A percentile compares a stretch with the other conserved stretches of the same genome.
These are phyloP conservation scores for Leptinotarsa rubiginosa DNA, from an alignment of 2,888 invertebrate genomes.

Conservation along the genomic window DNA sequence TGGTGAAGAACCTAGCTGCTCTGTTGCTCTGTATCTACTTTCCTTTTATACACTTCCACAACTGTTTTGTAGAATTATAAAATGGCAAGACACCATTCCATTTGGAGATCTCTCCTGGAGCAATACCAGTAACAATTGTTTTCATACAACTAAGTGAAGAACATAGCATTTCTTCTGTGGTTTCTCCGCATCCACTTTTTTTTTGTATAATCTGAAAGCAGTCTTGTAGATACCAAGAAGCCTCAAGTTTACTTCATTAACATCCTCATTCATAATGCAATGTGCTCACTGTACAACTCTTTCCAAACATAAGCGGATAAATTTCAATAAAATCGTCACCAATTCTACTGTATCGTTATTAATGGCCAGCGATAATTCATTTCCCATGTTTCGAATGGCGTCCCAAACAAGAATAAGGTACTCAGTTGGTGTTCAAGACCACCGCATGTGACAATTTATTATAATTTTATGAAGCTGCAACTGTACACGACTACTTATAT, in stretches of 20 bases:
- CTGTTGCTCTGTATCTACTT: too few relatives aligned
- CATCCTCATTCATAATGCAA: neutral
- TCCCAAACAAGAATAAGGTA: conserved; percentile 51
- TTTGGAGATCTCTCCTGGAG: too few relatives aligned
- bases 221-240: too few relatives aligned
- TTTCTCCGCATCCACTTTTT: too few relatives aligned
- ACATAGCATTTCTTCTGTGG: too few relatives aligned
- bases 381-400: conserved; percentile 54
- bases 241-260: too few relatives aligned
- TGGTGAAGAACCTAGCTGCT: too few relatives aligned
- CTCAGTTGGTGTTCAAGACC: conserved; percentile 57
- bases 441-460: conserved; percentile 59
- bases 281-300: neutral
- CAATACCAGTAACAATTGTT: too few relatives aligned
- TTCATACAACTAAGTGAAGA: too few relatives aligned
- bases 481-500: conserved; percentile 48
- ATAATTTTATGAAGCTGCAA: conserved; percentile 55
- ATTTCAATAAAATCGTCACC: conserved; percentile 59
- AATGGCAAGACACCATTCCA: too few relatives aligned
- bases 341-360: conserved; percentile 51
- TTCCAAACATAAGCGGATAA: conserved; percentile 38
- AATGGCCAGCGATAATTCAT: conserved; percentile 53
- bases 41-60: accelerated
- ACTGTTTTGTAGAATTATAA: too few relatives aligned
- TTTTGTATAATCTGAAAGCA: too few relatives aligned